Evolutionary conservation across 2,888 invertebrate genomes (phyloP), one percentile per base, ranked within the genome.

Genomic region (Drosophila formosana): DNA sequence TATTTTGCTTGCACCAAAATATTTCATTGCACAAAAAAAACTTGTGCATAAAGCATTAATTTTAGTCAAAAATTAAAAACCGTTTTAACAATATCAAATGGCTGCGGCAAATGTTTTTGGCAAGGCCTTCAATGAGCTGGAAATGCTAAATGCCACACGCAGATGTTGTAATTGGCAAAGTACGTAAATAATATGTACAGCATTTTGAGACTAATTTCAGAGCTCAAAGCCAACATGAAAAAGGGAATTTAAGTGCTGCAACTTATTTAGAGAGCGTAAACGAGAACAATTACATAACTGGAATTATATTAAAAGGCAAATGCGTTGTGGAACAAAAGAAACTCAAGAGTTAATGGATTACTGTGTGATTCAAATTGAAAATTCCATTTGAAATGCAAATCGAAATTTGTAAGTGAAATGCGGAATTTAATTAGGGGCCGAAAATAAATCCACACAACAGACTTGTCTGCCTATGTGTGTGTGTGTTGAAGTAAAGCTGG

Each of bases 361-460:
- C 55, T 61, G 58, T 45, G 71, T 70, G 72, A 72, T 70, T 73
- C 67, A 51, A 74, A 77, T 80, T 74, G 81, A 74, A 80, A 66
- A 81, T 78, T 69, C 78, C 58, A 61, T 82, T 82, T 77, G 71
- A 75, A 64, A 80, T 71, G 75, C 52, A 82, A 75, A 78, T 75
- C 49, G 52, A 50, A 75, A 78, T 68, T 52, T 71, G 60, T 56
- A 79, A 64, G 61, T 56, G 68, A 66, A 61, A 67, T 70, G 66
- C 57, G 52, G 57, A 83, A 88, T 83, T 83, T 72, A 83, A 83
- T 83, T 79, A 78, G 72, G 30, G 23, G 13, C 43, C 18, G 23
- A 63, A 63, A 70, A 78, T 55, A 78, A 60, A 56, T 73, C 52
- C 51, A 68, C 52, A 68, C 49, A 53, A 47, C 67, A 71, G 37